phyloP scores from a whole-genome alignment of 1,140 invertebrate genomes.

The Drosophila erecta region DNA sequence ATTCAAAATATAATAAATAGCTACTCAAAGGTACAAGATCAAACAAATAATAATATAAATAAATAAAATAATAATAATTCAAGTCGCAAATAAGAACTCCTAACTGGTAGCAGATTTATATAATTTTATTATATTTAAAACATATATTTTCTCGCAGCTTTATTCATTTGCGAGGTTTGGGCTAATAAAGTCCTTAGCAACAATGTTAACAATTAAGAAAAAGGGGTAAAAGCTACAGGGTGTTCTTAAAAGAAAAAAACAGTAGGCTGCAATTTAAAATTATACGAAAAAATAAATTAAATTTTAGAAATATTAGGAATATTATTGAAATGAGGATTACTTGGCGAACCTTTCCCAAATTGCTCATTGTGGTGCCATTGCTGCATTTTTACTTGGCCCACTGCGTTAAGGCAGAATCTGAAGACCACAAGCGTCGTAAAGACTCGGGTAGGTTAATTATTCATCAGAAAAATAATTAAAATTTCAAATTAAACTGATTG shows the following conservation, averaged over 20 bases:
- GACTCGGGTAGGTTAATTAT: slow-evolving; percentile 24
- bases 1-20: too few relatives aligned
- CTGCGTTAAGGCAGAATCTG: slow-evolving; percentile 32
- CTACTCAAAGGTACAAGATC: too few relatives aligned
- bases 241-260: slow-evolving; percentile 12
- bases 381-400: slow-evolving; percentile 36
- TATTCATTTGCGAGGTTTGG: slow-evolving; percentile 31
- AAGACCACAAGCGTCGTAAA: slow-evolving; percentile 24
- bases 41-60: background rate
- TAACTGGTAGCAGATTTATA: background rate
- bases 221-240: slow-evolving; percentile 43
- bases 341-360: slow-evolving; percentile 54
- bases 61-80: too few relatives aligned
- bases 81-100: too few relatives aligned
- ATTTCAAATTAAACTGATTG: too few relatives aligned
- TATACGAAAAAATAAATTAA: background rate
- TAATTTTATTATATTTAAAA: background rate
- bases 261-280: background rate
- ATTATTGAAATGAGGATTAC: slow-evolving; percentile 26
- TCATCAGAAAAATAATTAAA: too few relatives aligned
- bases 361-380: slow-evolving; percentile 47
- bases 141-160: slow-evolving; percentile 11
- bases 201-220: slow-evolving; percentile 67
- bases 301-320: too few relatives aligned
- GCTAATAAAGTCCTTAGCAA: slow-evolving; percentile 71